Evolutionary conservation across 1,140 invertebrate species (phyloP), one percentile per base, ranked within the genome.

Genomic region (Aphidius ervi): DNA sequence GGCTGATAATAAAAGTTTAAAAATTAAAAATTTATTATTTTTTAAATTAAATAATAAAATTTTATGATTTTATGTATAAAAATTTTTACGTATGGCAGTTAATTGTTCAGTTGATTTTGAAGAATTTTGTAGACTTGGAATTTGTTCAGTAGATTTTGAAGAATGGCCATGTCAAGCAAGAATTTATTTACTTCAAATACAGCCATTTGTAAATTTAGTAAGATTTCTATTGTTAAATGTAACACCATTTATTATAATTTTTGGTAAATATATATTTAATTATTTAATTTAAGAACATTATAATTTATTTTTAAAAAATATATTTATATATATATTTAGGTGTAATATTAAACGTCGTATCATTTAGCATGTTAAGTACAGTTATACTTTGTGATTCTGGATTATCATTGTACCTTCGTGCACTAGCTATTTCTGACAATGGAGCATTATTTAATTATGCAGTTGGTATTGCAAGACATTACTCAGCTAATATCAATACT

Each of bases 391-490:
- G 63, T 45, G 68, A 73, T 57, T 69, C 71, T 20, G 71, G 69
- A 61, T 64, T 74, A 43, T 71, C 72, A 0, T 49, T 77, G 43
- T 78, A 78, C 63, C 66, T 78, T 40, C 63, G 72, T 42, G 69
- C 72, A 40, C 65, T 78, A 37, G 72, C 74, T 16, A 60, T 78
- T 53, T 76, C 74, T 49, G 76, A 78, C 55, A 73, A 71, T 58
- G 73, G 71, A n/a, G 75, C 72, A 55, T 61, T 78, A 42, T 70
- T 74, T 52, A 76, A 74, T 67, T 77, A 72, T 65, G 73, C 68
- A 16, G 60, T 77, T 9, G 73, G 74, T 48, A 65, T 77, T 16
- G 72, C 71, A 46, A 68, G 73, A 53, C 73, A 66, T 9, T 56
- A 72, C 43, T 69, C 58, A 46, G 53, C 56, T 7, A 56, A 56